A percentile compares a stretch with the other conserved stretches of the same genome.
Conservation (phyloP, 2,888 invertebrate genomes). For the Dromius quadrimaculatus region DNA sequence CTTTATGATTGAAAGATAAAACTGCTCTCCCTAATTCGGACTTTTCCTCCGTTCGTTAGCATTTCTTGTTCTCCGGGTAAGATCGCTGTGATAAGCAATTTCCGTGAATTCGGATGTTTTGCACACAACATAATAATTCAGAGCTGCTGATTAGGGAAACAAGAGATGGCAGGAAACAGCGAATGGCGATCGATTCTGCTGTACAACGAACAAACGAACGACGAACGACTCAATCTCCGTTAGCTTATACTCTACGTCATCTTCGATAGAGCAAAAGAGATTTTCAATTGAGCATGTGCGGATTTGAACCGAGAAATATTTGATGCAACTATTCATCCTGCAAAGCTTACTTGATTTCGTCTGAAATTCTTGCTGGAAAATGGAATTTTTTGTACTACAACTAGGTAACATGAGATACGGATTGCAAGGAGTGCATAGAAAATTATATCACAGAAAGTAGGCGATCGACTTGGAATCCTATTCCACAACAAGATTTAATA, state of each 20-base stretch:
- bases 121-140: slow-evolving; percentile 8
- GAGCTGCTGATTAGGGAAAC: slow-evolving; percentile 2
- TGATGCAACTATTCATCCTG: too few species aligned
- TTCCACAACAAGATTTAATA: too few species aligned
- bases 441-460: too few species aligned
- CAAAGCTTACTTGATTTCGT: too few species aligned
- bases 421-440: too few species aligned
- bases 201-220: slow-evolving; percentile 3
- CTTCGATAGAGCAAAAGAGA: slow-evolving; percentile 1
- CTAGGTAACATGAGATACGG: too few species aligned
- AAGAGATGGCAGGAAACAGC: not conserved
- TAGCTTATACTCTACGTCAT: not conserved
- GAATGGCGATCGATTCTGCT: not conserved
- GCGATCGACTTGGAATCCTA: too few species aligned
- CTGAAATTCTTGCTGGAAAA: too few species aligned
- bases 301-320: too few species aligned
- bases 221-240: slow-evolving; percentile 3
- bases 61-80: not conserved
- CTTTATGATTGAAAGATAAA: too few species aligned
- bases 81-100: not conserved
- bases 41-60: not conserved
- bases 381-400: too few species aligned
- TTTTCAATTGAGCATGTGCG: too few species aligned
- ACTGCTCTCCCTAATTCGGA: not conserved
- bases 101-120: not conserved